Evolutionary conservation across 1,140 invertebrate species (phyloP).

Genomic region (Stegodyphus mimosarum): DNA sequence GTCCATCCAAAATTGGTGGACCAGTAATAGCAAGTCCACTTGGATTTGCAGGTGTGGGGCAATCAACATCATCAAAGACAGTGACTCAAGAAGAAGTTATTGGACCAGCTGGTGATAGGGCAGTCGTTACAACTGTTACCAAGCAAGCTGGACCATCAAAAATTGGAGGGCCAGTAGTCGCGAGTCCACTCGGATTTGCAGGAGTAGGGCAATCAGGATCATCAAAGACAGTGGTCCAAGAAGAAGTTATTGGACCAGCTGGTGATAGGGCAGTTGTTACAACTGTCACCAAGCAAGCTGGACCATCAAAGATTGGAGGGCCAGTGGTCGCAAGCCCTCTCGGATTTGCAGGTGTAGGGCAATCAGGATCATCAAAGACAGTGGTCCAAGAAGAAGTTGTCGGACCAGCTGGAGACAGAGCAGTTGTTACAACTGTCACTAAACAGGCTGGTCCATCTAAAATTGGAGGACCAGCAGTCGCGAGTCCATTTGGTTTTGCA

Average conservation of each 20-base stretch:
- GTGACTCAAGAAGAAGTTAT: slow-evolving; percentile 23
- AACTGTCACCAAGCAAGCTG: neutral
- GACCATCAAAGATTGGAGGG: neutral
- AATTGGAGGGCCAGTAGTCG: neutral
- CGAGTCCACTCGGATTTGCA: neutral
- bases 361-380: neutral
- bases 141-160: neutral
- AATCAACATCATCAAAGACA: neutral
- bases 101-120: neutral
- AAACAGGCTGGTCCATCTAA: neutral
- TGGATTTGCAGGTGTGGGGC: slow-evolving; percentile 3
- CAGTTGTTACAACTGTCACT: slow-evolving; percentile 1
- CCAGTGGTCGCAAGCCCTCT: too few relatives aligned
- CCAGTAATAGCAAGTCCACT: neutral
- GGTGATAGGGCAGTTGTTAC: neutral
- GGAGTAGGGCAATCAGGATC: neutral
- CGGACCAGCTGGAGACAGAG: neutral
- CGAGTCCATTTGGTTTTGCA: neutral
- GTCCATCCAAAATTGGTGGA: slow-evolving; percentile 3
- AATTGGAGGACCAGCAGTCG: slow-evolving; percentile 5
- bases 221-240: too few relatives aligned
- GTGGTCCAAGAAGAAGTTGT: neutral
- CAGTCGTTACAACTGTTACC: neutral
- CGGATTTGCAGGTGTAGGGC: too few relatives aligned
- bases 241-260: neutral